Evolutionary conservation across 2,888 invertebrate genomes (phyloP).

Genomic region (Diarsia mendica): DNA sequence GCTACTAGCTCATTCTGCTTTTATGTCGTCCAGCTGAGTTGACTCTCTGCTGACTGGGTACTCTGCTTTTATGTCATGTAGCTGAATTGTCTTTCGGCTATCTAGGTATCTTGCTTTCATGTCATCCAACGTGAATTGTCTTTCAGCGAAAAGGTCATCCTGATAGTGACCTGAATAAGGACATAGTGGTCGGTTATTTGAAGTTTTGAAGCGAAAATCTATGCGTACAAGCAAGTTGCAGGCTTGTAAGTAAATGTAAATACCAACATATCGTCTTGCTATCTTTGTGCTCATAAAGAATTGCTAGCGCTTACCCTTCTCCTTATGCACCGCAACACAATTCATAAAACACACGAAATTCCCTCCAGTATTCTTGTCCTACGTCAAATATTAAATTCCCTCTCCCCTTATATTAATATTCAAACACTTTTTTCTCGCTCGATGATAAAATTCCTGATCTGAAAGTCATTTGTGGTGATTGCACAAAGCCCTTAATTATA

Average conservation of each 20-base stretch:
- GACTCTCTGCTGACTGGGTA: no score
- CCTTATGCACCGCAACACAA: slow-evolving; percentile 73
- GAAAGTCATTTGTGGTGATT: slow-evolving; percentile 81
- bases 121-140: no score
- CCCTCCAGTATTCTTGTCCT: slow-evolving; percentile 76
- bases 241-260: slow-evolving; percentile 27
- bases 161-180: no score
- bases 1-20: no score
- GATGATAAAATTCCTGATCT: slow-evolving; percentile 75
- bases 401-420: slow-evolving; percentile 80
- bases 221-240: not conserved
- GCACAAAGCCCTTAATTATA: slow-evolving; percentile 78
- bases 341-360: slow-evolving; percentile 79
- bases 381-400: slow-evolving; percentile 84
- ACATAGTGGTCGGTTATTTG: not conserved
- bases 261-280: slow-evolving; percentile 11
- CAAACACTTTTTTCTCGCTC: slow-evolving; percentile 76
- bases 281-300: slow-evolving; percentile 76
- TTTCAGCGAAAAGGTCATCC: no score
- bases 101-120: no score
- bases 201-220: not conserved
- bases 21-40: no score
- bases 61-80: no score
- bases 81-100: no score
- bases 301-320: slow-evolving; percentile 71